These are phyloP conservation scores for Podarcis raffonei DNA, from an alignment of 2,113 vertebrate genomes.

Conservation along the genomic window DNA sequence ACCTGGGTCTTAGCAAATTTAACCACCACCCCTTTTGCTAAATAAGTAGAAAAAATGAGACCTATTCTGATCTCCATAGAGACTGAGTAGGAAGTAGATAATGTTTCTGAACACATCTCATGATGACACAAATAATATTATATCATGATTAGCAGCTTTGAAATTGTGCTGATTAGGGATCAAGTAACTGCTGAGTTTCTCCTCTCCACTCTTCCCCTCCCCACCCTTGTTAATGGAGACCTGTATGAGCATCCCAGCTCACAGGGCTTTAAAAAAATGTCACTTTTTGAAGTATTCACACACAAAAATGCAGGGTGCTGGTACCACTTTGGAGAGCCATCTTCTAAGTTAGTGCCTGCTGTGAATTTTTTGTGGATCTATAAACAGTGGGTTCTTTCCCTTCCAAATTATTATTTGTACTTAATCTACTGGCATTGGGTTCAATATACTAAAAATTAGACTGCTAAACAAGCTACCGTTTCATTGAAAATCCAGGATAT, in stretches of 20 bases:
- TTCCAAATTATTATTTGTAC: neutral
- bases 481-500: neutral
- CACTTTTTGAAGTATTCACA: conserved; percentile 13
- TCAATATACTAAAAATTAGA: conserved; percentile 1
- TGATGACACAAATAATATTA: conserved; percentile 45
- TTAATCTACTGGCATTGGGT: neutral
- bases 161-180: conserved; percentile 56
- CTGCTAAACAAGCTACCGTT: neutral
- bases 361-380: neutral
- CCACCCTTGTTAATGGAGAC: neutral
- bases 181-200: conserved; percentile 38
- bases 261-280: neutral
- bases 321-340: neutral
- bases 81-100: conserved; percentile 48
- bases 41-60: conserved; percentile 23
- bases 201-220: conserved; percentile 35
- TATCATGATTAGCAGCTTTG: conserved; percentile 24
- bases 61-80: conserved; percentile 52
- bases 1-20: conserved; percentile 16
- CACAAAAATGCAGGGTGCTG: neutral
- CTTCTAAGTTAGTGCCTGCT: too few relatives aligned
- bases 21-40: conserved; percentile 29
- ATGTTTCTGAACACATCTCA: neutral
- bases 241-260: conserved; percentile 4
- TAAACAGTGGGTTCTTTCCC: neutral